Evolutionary conservation across 1,140 invertebrate species (phyloP), one percentile per base, ranked within the genome.

Genomic region (Grapholita molesta): DNA sequence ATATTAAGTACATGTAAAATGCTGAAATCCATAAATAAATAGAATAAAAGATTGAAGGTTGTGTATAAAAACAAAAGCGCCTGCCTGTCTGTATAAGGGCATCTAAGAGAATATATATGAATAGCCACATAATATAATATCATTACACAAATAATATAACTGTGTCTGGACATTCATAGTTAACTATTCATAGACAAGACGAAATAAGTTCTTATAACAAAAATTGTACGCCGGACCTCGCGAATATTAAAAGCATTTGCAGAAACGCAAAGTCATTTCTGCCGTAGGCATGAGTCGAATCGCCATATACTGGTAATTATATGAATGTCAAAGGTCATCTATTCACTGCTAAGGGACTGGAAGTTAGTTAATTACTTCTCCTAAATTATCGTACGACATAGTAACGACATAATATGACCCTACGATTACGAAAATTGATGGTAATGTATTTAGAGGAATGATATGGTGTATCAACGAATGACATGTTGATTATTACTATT

Each of bases 361-460:
- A 61, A 61, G 55, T 32, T 61, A 25, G 25, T 61, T 61, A 61
- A 61, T 61, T 61, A 61, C 55, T 61, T 52, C n/a, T 15, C 42
- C 42, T 61, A 48, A 61, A 25, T 25, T 61, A 61, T 61, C 55
- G 55, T 6, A 0, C 25, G 55, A 30, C 53, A 21, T 48, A 18
- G 18, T 21, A 21, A 48, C 18, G n/a, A 38, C 35, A 15, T 38
- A 38, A 48, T 48, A n/a, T 18, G 18, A 48, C 7, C 42, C 42
- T 48, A 48, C 42, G 18, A 48, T 48, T 21, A 48, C 42, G 18
- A n/a, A 48, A 48, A 48, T 48, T 48, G 18, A 48, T 21, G 18
- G 42, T 48, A 8, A 48, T 48, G 21, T 48, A 15, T 21, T 15
- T 21, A 2, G 18, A 38, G 35, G n/a, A 38, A 38, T 38, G 12